A percentile compares a stretch with the other conserved stretches of the same genome.
phyloP scores from a whole-genome alignment of 1,140 invertebrate species.

The Andrena cerasifolii region DNA sequence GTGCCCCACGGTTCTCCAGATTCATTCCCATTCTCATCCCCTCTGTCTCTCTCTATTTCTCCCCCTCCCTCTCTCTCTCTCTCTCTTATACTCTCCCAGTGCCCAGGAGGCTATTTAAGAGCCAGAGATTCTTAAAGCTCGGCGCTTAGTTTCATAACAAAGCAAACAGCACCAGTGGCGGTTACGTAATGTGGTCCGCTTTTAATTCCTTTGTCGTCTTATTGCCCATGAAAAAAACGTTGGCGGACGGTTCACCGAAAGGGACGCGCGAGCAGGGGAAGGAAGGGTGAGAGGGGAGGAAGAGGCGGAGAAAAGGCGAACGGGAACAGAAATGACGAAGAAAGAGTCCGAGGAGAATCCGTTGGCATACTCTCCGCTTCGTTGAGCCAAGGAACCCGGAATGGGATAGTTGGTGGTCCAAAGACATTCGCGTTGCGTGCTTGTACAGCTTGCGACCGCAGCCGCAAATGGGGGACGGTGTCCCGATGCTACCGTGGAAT shows the following conservation, averaged over 20 bases:
- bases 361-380: too few relatives aligned
- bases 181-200: conserved; percentile 61
- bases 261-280: neutral
- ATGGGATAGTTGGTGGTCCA: too few relatives aligned
- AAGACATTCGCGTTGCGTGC: conserved; percentile 8
- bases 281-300: neutral
- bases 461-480: neutral
- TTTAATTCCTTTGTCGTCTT: conserved; percentile 64
- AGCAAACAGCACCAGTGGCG: conserved; percentile 54
- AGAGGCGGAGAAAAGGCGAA: neutral
- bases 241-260: neutral
- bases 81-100: neutral
- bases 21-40: neutral
- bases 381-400: too few relatives aligned
- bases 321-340: neutral
- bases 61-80: conserved; percentile 10
- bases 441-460: neutral
- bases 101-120: conserved; percentile 50
- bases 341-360: too few relatives aligned
- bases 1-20: conserved; percentile 30
- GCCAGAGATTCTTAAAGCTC: conserved; percentile 52
- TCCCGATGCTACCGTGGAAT: neutral
- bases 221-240: conserved; percentile 18
- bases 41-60: conserved; percentile 11
- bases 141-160: conserved; percentile 60